Evolutionary conservation across 2,888 invertebrate genomes (phyloP).

Genomic region (Loripinus fragilis): DNA sequence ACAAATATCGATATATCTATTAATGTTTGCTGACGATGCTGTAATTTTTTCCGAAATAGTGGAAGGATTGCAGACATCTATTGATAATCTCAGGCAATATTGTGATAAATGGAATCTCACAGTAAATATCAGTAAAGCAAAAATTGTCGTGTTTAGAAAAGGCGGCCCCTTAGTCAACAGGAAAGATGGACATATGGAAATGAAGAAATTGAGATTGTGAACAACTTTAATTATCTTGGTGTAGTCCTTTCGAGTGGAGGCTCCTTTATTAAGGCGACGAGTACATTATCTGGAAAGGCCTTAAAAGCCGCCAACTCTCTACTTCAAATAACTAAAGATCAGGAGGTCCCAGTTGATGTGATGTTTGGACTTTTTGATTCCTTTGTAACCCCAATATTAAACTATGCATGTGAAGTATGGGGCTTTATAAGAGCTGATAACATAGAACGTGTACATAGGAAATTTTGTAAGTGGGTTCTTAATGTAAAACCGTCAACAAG

Average conservation of each 20-base stretch:
- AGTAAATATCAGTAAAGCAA: not conserved
- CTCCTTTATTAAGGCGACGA: not conserved
- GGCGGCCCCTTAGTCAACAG: not conserved
- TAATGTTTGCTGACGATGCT: not conserved
- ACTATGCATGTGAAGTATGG: not conserved
- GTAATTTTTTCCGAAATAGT: not conserved
- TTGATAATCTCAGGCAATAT: not conserved
- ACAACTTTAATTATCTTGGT: not conserved
- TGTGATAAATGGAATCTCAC: slow-evolving; percentile 1
- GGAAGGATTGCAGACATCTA: not conserved
- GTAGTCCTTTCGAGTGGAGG: not conserved
- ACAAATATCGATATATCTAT: not conserved
- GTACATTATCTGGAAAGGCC: not conserved
- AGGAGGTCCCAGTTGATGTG: not conserved
- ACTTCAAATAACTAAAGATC: not conserved
- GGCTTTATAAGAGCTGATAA: not conserved
- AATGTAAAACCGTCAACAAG: not conserved
- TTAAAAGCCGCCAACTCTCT: not conserved
- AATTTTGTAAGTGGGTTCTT: not conserved
- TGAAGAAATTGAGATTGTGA: not conserved
- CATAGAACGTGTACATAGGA: not conserved
- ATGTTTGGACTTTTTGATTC: not conserved
- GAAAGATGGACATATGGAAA: not conserved
- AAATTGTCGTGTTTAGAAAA: slow-evolving; percentile 2
- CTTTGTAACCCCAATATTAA: not conserved